Conservation (phyloP, 2,888 invertebrate genomes). For the Lithophane socia region DNA sequence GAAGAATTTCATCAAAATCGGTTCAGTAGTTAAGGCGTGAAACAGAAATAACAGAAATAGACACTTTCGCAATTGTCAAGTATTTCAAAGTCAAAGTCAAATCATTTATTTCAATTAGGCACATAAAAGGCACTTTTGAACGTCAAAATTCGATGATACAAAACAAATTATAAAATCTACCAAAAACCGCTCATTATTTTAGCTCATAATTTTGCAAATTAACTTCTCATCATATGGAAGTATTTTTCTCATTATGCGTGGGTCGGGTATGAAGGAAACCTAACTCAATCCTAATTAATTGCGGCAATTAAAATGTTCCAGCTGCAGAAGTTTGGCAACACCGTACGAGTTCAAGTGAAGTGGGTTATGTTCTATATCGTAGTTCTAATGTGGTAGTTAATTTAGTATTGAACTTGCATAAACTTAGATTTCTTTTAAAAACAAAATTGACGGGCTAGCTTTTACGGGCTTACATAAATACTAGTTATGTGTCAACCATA, state of each 20-base stretch:
- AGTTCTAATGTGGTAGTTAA: slow-evolving; percentile 26
- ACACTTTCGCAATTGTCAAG: no score
- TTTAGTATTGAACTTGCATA: background rate
- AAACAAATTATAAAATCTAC: background rate
- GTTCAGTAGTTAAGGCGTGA: background rate
- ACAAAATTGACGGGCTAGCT: background rate
- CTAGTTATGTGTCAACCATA: no score
- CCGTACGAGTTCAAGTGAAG: slow-evolving; percentile 29
- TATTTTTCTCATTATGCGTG: slow-evolving; percentile 51
- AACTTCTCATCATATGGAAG: slow-evolving; percentile 18
- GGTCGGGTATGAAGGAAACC: slow-evolving; percentile 45
- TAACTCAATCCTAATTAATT: slow-evolving; percentile 59
- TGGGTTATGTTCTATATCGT: slow-evolving; percentile 39
- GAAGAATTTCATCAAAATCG: background rate
- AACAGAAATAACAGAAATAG: background rate
- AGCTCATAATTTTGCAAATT: slow-evolving; percentile 26
- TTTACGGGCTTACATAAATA: background rate
- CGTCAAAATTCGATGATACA: background rate
- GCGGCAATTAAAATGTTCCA: slow-evolving; percentile 64
- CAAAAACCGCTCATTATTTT: slow-evolving; percentile 18
- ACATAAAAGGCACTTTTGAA: no score
- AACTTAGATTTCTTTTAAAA: background rate
- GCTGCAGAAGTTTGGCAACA: slow-evolving; percentile 60
- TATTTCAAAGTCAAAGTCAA: no score
- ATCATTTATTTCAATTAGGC: no score